phyloP scores from a whole-genome alignment of 2,888 invertebrate genomes.

The Rhimphoctona megacephalus region DNA sequence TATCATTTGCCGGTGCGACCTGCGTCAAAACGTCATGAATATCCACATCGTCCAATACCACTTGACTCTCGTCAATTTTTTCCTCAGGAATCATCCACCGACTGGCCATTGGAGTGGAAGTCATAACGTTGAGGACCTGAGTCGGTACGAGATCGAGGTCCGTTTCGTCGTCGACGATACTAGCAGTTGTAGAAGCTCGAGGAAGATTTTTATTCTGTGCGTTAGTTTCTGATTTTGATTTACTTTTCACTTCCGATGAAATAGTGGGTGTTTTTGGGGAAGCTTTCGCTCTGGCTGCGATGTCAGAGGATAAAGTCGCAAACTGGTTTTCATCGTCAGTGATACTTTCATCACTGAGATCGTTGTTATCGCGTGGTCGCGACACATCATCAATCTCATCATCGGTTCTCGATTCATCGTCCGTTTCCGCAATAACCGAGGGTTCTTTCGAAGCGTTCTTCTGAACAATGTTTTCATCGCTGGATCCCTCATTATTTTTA shows the following conservation, averaged over 20 bases:
- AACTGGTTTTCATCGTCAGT: constrained; percentile 43
- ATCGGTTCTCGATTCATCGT: constrained; percentile 60
- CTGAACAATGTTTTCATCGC: neutral
- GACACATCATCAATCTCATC: constrained; percentile 34
- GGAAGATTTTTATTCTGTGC: neutral
- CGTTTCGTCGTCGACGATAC: neutral
- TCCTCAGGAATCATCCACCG: neutral
- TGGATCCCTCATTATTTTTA: neutral
- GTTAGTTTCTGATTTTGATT: neutral
- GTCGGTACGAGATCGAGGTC: constrained; percentile 61
- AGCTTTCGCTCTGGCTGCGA: neutral
- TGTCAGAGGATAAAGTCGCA: neutral
- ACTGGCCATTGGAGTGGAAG: constrained; percentile 45
- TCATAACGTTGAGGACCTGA: constrained; percentile 49
- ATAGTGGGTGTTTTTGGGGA: neutral
- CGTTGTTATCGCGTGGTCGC: neutral
- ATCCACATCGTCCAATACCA: constrained; percentile 15
- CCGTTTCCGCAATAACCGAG: constrained; percentile 61
- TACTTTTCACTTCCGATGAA: neutral
- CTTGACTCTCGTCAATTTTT: constrained; percentile 7
- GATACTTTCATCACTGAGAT: constrained; percentile 17
- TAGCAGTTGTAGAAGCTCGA: neutral
- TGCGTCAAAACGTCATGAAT: constrained; percentile 7
- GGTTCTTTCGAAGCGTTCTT: neutral
- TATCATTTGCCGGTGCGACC: neutral